A percentile compares a stretch with the other conserved stretches of the same genome.
These are phyloP conservation scores for Delphinapterus leucas DNA, from an alignment of 2,113 vertebrate genomes.

Conservation along the genomic window DNA sequence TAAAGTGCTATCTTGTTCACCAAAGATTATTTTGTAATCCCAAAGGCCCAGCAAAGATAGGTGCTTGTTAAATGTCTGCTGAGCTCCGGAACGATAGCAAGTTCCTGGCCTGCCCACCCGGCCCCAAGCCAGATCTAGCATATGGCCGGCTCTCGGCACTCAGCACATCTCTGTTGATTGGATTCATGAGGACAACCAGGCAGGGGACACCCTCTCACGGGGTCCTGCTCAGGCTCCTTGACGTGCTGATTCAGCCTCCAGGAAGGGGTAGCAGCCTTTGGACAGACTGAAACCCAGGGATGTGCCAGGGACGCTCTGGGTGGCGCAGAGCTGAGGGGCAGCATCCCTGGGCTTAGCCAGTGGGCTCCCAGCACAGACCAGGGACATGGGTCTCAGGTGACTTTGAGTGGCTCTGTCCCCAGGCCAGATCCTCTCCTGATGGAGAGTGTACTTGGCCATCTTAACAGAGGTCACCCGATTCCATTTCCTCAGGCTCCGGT, in stretches of 20 bases:
- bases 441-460: background rate
- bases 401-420: background rate
- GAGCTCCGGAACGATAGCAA: background rate
- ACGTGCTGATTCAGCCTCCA: background rate
- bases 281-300: background rate
- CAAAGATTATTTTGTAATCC: background rate
- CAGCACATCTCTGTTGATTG: background rate
- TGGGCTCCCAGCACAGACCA: background rate
- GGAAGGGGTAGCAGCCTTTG: background rate
- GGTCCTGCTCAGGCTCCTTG: background rate
- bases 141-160: background rate
- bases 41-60: background rate
- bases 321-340: accelerated
- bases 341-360: background rate
- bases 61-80: background rate
- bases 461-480: background rate
- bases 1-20: background rate
- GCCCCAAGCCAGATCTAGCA: background rate
- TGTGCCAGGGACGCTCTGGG: accelerated
- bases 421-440: background rate
- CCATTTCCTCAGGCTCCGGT: slow-evolving; percentile 12
- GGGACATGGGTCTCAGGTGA: background rate
- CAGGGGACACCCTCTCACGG: background rate
- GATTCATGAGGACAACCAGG: background rate
- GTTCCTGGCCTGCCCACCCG: background rate